These are phyloP conservation scores for Cydia splendana DNA, from an alignment of 1,140 invertebrate species.

Conservation along the genomic window DNA sequence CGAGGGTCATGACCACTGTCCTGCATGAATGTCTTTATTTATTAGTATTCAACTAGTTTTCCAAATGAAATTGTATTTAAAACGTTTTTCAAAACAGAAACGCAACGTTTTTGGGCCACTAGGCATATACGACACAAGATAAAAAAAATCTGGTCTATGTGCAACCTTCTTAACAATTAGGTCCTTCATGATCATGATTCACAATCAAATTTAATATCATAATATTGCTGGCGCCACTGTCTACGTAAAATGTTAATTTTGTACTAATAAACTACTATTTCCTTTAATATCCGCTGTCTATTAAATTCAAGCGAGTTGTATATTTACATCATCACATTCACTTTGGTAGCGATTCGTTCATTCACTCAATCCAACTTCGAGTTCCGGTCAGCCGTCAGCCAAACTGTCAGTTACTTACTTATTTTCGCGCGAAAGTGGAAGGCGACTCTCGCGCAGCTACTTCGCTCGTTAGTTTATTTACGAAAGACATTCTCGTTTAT, in stretches of 20 bases:
- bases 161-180: too few relatives aligned
- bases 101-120: too few relatives aligned
- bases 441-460: conserved; percentile 40
- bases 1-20: too few relatives aligned
- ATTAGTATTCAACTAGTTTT: too few relatives aligned
- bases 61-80: too few relatives aligned
- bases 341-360: not conserved
- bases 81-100: too few relatives aligned
- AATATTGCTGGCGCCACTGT: not conserved
- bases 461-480: conserved; percentile 38
- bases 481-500: conserved; percentile 34
- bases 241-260: conserved; percentile 2
- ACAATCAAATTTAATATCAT: too few relatives aligned
- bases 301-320: conserved; percentile 1
- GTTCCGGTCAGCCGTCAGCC: conserved; percentile 18
- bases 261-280: not conserved
- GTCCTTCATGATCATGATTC: too few relatives aligned
- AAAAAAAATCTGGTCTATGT: too few relatives aligned
- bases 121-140: too few relatives aligned
- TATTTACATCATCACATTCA: not conserved
- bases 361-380: conserved; percentile 16
- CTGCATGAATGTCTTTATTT: too few relatives aligned
- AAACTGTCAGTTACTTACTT: conserved; percentile 50
- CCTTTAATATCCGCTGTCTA: not conserved
- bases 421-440: conserved; percentile 56